Conservation (phyloP, 2,797 vertebrate genomes). For the Liasis olivaceus region DNA sequence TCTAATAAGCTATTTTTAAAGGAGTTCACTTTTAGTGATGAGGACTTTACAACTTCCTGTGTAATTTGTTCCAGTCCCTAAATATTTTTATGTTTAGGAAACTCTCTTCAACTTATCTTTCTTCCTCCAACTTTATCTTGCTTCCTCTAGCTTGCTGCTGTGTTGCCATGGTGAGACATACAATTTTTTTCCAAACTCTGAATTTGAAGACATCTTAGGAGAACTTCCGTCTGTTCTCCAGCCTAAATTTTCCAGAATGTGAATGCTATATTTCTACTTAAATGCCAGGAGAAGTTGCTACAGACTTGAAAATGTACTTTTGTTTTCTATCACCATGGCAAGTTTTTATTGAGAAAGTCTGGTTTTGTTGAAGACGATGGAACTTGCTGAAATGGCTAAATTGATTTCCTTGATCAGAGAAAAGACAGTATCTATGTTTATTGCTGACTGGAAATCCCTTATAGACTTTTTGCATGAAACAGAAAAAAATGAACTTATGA, state of each 20-base stretch:
- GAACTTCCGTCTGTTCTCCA: not conserved
- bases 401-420: not conserved
- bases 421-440: not conserved
- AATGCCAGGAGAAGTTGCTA: not conserved
- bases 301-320: not conserved
- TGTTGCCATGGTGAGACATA: slow-evolving; percentile 11
- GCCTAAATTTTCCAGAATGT: not conserved
- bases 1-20: slow-evolving; percentile 32
- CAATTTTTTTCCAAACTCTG: not conserved
- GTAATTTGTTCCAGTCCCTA: slow-evolving; percentile 37
- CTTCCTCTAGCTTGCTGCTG: slow-evolving; percentile 21
- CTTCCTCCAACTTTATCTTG: slow-evolving; percentile 48
- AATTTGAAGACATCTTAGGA: slow-evolving; percentile 5
- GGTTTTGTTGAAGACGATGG: not conserved
- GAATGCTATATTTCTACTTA: not conserved
- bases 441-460: not conserved
- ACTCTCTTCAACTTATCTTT: slow-evolving; percentile 27
- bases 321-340: not conserved
- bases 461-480: too few relatives aligned
- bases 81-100: slow-evolving; percentile 31
- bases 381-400: not conserved
- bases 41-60: slow-evolving; percentile 28
- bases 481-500: not conserved
- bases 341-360: not conserved
- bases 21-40: not conserved